Evolutionary conservation across 2,797 vertebrate species (phyloP).

Genomic region (Microctenopoma stevenorrisi): DNA sequence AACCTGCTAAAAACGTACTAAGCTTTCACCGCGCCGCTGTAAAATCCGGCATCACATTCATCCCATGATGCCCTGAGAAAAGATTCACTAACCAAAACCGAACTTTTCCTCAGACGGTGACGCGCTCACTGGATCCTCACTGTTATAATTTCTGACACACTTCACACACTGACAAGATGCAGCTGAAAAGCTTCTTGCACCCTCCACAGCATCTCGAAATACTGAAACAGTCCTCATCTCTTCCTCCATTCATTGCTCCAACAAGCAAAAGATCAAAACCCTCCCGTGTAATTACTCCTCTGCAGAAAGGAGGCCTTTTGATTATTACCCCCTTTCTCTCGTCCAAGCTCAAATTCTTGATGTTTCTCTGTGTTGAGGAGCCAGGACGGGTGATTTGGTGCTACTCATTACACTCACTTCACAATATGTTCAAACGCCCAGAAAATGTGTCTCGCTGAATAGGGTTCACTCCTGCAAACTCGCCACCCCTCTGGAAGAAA

Average conservation of each 20-base stretch:
- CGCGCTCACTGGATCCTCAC: background rate
- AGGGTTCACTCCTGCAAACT: slow-evolving; percentile 83
- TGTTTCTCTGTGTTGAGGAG: slow-evolving; percentile 73
- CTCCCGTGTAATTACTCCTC: slow-evolving; percentile 74
- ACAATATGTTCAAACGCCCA: slow-evolving; percentile 97
- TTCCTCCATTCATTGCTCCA: slow-evolving; percentile 64
- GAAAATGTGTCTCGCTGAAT: slow-evolving; percentile 95
- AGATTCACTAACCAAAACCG: slow-evolving; percentile 1
- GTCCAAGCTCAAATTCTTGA: slow-evolving; percentile 72
- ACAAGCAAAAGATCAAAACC: slow-evolving; percentile 83
- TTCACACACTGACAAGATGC: slow-evolving; percentile 44
- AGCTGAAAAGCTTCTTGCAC: slow-evolving; percentile 53
- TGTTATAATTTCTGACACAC: slow-evolving; percentile 53
- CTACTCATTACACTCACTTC: slow-evolving; percentile 80
- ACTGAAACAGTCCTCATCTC: slow-evolving; percentile 69
- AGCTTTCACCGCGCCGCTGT: background rate
- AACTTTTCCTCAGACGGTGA: background rate
- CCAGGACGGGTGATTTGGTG: slow-evolving; percentile 69
- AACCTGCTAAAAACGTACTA: background rate
- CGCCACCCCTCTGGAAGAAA: slow-evolving; percentile 76
- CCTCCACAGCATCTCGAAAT: slow-evolving; percentile 35
- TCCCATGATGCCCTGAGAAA: background rate
- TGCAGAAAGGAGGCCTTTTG: slow-evolving; percentile 72
- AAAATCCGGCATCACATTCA: background rate
- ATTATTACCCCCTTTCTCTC: slow-evolving; percentile 64